Conservation (phyloP, 2,888 invertebrate species). For the Melikaiella ostensackeni region DNA sequence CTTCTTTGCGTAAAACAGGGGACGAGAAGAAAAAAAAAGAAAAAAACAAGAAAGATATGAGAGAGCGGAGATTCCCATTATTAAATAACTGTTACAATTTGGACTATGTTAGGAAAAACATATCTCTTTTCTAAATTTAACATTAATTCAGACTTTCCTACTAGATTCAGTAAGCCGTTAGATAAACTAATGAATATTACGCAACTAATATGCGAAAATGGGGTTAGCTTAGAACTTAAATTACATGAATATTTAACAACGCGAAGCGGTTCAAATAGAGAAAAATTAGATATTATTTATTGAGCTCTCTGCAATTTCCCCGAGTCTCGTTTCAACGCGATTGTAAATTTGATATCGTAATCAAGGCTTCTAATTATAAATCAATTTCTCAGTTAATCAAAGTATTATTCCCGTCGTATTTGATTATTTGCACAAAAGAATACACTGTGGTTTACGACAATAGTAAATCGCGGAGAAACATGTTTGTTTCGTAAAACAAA, state of each 20-base stretch:
- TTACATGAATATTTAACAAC: neutral
- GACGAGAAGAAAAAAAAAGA: neutral
- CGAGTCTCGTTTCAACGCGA: neutral
- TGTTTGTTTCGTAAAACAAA: too few species aligned
- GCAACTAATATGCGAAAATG: neutral
- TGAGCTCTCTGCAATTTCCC: neutral
- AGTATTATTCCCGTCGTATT: neutral
- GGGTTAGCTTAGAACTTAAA: neutral
- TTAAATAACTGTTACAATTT: neutral
- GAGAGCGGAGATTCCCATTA: slow-evolving; percentile 33
- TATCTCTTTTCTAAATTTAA: neutral
- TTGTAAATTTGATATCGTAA: neutral
- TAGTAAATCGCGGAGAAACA: too few species aligned
- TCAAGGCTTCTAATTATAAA: neutral
- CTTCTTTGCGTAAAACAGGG: neutral
- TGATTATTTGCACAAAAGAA: neutral
- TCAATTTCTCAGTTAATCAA: neutral
- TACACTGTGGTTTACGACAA: neutral
- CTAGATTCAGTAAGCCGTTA: neutral
- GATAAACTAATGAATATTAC: neutral
- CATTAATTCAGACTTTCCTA: neutral
- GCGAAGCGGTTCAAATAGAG: too few species aligned
- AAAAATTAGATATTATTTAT: neutral
- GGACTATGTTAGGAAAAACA: neutral
- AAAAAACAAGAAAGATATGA: slow-evolving; percentile 8